Base-by-base conservation (phyloP, 2,797 vertebrate species). In the Hipposideros larvatus region DNA sequence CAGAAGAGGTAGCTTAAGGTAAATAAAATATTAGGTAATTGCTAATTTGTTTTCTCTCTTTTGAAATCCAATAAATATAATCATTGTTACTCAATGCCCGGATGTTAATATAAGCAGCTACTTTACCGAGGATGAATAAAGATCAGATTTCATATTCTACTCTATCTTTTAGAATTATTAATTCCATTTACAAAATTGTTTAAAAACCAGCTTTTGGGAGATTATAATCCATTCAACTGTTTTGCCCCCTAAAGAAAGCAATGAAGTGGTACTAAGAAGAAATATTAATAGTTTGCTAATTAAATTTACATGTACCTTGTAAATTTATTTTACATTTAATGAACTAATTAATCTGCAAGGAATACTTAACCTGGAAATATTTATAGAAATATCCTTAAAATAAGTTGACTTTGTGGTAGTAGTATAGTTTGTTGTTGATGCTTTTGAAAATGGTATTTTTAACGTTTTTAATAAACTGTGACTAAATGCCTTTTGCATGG, bases 21-120 rank as follows among this genome's bases (percentile, higher is more conserved):
- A 92, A 77, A 74, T 82, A 84, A 95, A 77, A 71, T 74, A 66
- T 66, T 57, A 57, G 88, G 18, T 91, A 68, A 84, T 91, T 91
- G 37, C 18, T 79, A 46, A 8, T 88, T 93, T 87, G 19, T 94
- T 85, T 96, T 82, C 37, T 96, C 0, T 84, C 14, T 96, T 87
- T 90, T 92, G 43, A 89, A 95, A 91, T 95, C 37, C 90, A 28
- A 7, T 95, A 87, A 96, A 92, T 94, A 61, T 41, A 94, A 74
- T 84, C n/a, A 63, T 75, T 96, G 55, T 95, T 90, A 83, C 19
- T 43, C 26, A 65, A 41, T 79, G 53, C 22, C 63, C 43, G 92
- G 46, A 86, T 91, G 41, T 92, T 87, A 89, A 90, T 68, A 57
- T 77, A 74, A 82, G 63, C 34, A 96, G 43, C 24, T 96, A 34